These are phyloP conservation scores for Aphrocallistes beatrix DNA, from an alignment of 37 sponge, comb jelly and placozoan species.

Conservation along the genomic window DNA sequence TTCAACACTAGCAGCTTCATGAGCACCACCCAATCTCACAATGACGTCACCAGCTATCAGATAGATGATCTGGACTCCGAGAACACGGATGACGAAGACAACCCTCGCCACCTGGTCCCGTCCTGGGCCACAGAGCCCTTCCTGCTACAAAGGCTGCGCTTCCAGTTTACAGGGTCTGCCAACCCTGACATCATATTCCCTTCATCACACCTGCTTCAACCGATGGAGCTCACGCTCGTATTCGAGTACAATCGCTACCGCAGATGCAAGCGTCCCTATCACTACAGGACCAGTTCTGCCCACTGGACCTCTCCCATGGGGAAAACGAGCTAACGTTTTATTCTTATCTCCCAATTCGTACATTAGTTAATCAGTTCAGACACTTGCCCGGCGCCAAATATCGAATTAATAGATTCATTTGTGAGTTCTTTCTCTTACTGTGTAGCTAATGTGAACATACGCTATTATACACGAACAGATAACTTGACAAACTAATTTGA, in stretches of 20 bases:
- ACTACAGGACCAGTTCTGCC: neutral
- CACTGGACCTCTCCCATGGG: neutral
- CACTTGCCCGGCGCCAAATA: too few species aligned
- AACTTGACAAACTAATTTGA: too few species aligned
- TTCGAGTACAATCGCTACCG: conserved; percentile 11
- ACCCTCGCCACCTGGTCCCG: neutral
- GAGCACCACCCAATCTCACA: neutral
- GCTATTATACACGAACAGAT: too few species aligned
- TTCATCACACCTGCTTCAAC: neutral
- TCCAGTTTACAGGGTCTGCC: neutral
- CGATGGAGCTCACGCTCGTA: neutral
- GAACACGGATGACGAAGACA: neutral
- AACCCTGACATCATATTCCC: neutral
- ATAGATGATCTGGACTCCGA: conserved; percentile 4
- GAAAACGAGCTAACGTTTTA: too few species aligned
- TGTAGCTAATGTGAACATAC: too few species aligned
- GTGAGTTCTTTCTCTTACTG: too few species aligned
- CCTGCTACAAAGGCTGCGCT: neutral
- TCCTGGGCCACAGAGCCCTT: conserved; percentile 12
- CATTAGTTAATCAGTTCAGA: too few species aligned
- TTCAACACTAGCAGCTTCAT: neutral
- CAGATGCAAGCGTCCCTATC: neutral
- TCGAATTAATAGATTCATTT: too few species aligned
- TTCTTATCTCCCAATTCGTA: too few species aligned
- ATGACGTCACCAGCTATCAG: conserved; percentile 10